phyloP scores from a whole-genome alignment of 2,888 invertebrate species.

The Notodonta dromedarius region DNA sequence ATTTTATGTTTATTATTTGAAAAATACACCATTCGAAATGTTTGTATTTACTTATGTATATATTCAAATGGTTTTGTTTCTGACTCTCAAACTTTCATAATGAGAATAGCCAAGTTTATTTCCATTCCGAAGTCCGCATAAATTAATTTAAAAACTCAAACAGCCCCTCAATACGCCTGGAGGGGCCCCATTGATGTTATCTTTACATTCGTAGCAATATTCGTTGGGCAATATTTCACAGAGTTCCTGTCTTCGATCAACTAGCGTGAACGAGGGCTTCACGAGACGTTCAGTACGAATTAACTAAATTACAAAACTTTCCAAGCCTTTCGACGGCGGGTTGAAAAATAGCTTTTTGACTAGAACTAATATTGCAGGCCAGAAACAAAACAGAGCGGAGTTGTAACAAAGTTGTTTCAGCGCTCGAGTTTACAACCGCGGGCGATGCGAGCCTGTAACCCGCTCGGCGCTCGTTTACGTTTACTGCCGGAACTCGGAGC shows the following conservation, averaged over 20 bases:
- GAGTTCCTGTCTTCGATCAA: conserved; percentile 60
- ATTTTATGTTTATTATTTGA: too few species aligned
- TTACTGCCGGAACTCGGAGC: conserved; percentile 39
- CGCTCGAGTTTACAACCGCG: conserved; percentile 72
- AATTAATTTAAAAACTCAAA: conserved; percentile 34
- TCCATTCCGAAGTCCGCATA: conserved; percentile 33
- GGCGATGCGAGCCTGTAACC: conserved; percentile 54
- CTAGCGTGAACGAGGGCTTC: conserved; percentile 51
- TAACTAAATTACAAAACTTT: conserved; percentile 82
- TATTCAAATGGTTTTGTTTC: conserved; percentile 11
- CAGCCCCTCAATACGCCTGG: conserved; percentile 14
- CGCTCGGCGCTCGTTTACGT: conserved; percentile 56
- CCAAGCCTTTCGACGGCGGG: conserved; percentile 73
- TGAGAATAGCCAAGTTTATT: conserved; percentile 35
- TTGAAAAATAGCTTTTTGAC: conserved; percentile 82
- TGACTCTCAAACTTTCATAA: conserved; percentile 24
- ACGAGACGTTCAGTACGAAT: conserved; percentile 71
- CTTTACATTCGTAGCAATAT: conserved; percentile 54
- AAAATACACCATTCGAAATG: neutral
- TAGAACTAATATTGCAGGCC: conserved; percentile 81
- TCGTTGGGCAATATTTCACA: conserved; percentile 55
- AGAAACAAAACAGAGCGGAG: conserved; percentile 77
- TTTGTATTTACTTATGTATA: conserved; percentile 1
- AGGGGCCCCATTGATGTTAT: conserved; percentile 52
- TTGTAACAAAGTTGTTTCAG: conserved; percentile 81